phyloP scores from a whole-genome alignment of 2,113 vertebrate genomes.

The Siniperca chuatsi region DNA sequence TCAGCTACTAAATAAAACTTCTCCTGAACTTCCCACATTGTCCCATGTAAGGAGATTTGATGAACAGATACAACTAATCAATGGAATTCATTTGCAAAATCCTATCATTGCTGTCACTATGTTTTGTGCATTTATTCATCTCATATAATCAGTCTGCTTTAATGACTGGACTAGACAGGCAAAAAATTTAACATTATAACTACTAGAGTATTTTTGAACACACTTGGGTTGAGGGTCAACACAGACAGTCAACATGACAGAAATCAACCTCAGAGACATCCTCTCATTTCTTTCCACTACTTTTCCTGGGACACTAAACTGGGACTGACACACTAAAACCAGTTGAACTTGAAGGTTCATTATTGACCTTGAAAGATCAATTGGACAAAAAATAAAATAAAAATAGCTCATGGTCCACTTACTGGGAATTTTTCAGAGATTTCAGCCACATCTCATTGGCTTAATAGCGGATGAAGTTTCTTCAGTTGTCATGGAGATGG shows the following conservation, averaged over 20 bases:
- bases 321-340: background rate
- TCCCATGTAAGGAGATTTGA: background rate
- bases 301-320: background rate
- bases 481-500: background rate
- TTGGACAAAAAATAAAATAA: no score
- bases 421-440: background rate
- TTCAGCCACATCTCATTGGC: background rate
- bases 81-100: background rate
- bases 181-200: background rate
- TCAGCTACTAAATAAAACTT: constrained; percentile 28
- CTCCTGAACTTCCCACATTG: background rate
- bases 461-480: background rate
- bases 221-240: background rate
- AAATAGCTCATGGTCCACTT: background rate
- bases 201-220: background rate
- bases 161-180: background rate
- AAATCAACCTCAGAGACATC: background rate
- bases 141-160: background rate
- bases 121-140: constrained; percentile 3
- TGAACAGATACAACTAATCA: background rate
- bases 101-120: background rate
- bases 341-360: background rate
- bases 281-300: background rate
- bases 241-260: background rate
- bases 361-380: background rate